phyloP scores from a whole-genome alignment of 2,888 invertebrate species.

The Hetaerina titia region DNA sequence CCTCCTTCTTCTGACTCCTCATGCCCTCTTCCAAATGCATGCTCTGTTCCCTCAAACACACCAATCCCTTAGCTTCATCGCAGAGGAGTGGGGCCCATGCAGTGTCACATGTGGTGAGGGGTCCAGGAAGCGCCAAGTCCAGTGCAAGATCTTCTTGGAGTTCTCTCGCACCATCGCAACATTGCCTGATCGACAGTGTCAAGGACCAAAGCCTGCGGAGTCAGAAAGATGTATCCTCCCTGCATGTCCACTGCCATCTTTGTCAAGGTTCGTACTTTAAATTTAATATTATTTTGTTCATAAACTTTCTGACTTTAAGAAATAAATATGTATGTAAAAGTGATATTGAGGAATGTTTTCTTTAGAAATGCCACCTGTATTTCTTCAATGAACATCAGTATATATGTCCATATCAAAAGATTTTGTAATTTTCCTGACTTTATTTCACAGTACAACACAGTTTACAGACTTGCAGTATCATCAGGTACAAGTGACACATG shows the following conservation, averaged over 20 bases:
- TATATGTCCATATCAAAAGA: too few relatives aligned
- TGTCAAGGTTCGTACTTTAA: conserved; percentile 70
- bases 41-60: conserved; percentile 34
- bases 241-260: conserved; percentile 81
- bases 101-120: conserved; percentile 96
- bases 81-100: conserved; percentile 96
- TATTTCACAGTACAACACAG: too few relatives aligned
- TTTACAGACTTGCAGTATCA: too few relatives aligned
- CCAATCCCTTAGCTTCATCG: conserved; percentile 86
- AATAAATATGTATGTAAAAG: too few relatives aligned
- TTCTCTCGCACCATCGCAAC: conserved; percentile 93
- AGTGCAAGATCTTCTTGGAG: conserved; percentile 96
- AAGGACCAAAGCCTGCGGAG: conserved; percentile 90
- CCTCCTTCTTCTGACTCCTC: not conserved
- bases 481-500: too few relatives aligned
- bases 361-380: too few relatives aligned
- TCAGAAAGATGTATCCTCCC: conserved; percentile 89
- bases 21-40: not conserved
- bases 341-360: too few relatives aligned
- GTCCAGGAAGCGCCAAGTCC: conserved; percentile 89
- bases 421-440: too few relatives aligned
- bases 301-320: too few relatives aligned
- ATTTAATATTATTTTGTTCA: too few relatives aligned
- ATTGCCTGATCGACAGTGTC: conserved; percentile 92
- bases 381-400: too few relatives aligned